Conservation (phyloP, 2,888 invertebrate genomes). For the Vanessa cardui region DNA sequence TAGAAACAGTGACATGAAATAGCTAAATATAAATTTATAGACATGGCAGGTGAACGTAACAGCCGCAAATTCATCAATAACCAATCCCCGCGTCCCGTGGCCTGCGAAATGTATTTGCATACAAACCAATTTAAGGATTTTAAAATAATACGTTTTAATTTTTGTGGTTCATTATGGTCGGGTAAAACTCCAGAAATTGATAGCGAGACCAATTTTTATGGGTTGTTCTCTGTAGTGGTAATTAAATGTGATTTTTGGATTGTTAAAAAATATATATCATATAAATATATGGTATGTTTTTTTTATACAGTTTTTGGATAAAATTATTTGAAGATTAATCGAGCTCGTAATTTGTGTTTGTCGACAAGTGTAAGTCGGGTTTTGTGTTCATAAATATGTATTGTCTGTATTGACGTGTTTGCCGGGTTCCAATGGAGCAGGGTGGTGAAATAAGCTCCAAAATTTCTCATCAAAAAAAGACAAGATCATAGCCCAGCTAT, state of each 20-base stretch:
- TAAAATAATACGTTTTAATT: constrained; percentile 14
- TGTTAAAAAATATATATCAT: too few species aligned
- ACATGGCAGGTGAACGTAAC: constrained; percentile 2
- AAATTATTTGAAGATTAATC: too few species aligned
- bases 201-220: not conserved
- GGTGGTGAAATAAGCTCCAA: too few species aligned
- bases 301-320: too few species aligned
- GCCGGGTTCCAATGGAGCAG: too few species aligned
- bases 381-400: too few species aligned
- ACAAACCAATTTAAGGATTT: constrained; percentile 13
- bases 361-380: too few species aligned
- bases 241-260: not conserved
- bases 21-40: constrained; percentile 6
- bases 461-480: too few species aligned
- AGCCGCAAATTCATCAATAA: constrained; percentile 7
- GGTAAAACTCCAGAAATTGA: not conserved
- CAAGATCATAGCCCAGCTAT: too few species aligned
- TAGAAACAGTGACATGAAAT: not conserved
- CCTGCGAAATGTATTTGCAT: constrained; percentile 15
- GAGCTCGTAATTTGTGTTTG: too few species aligned
- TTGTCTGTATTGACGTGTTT: too few species aligned
- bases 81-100: constrained; percentile 9
- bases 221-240: not conserved
- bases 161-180: constrained; percentile 10
- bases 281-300: too few species aligned